phyloP scores from a whole-genome alignment of 2,888 invertebrate species.

The Dendrolimus houi region DNA sequence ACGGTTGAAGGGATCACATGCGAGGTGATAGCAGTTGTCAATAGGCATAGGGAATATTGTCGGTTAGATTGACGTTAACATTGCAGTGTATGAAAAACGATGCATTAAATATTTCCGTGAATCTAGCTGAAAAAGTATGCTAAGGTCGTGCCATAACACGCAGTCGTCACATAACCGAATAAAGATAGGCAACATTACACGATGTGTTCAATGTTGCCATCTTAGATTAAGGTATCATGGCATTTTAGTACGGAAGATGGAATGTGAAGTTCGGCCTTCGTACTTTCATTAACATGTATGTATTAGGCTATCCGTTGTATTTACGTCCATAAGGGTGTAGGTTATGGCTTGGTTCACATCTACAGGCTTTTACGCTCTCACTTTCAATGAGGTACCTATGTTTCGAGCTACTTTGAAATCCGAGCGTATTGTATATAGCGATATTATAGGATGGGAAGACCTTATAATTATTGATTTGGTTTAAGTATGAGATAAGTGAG shows the following conservation, averaged over 20 bases:
- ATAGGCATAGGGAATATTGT: conserved; percentile 1
- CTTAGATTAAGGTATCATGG: background rate
- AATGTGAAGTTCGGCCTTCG: conserved; percentile 1
- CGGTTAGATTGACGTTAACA: background rate
- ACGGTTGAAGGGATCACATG: conserved; percentile 67
- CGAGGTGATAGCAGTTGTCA: conserved; percentile 41
- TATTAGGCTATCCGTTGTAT: conserved; percentile 32
- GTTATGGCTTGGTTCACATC: background rate
- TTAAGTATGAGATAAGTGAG: conserved; percentile 17
- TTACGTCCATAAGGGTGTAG: conserved; percentile 28
- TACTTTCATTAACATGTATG: conserved; percentile 17
- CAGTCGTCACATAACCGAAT: conserved; percentile 6
- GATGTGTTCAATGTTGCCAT: background rate
- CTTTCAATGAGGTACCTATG: background rate
- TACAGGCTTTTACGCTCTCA: background rate
- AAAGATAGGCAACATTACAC: conserved; percentile 8
- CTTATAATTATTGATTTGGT: conserved; percentile 7
- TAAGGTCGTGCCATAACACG: conserved; percentile 48
- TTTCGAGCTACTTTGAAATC: background rate
- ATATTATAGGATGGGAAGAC: background rate
- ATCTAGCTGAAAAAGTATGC: conserved; percentile 17
- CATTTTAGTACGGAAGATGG: conserved; percentile 2
- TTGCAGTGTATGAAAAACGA: background rate
- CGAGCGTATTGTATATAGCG: background rate
- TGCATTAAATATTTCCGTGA: background rate